Evolutionary conservation across 2,797 vertebrate species (phyloP).

Genomic region (Xenopus petersii): DNA sequence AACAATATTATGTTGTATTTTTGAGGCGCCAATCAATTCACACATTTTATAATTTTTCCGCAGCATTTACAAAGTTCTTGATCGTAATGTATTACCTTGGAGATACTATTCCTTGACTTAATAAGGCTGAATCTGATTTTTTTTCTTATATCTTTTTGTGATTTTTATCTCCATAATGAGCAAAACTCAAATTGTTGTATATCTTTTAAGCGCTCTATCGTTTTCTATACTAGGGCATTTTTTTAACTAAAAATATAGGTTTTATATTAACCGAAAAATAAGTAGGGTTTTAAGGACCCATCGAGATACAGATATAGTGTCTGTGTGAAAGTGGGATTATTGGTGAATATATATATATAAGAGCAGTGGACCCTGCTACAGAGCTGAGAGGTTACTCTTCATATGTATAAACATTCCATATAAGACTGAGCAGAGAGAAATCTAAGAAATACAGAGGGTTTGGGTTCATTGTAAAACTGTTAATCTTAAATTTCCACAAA

Average conservation of each 20-base stretch:
- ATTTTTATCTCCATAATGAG: neutral
- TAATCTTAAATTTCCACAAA: conserved; percentile 78
- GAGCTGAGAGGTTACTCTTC: neutral
- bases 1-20: conserved; percentile 7
- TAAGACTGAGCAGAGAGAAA: conserved; percentile 29
- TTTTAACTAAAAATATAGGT: no score
- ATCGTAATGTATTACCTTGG: neutral
- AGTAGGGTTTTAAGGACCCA: no score
- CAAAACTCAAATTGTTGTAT: no score
- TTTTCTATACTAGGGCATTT: no score
- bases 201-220: no score
- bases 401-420: neutral
- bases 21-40: neutral
- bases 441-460: conserved; percentile 41
- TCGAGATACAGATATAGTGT: no score
- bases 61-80: neutral
- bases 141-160: neutral
- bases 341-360: no score
- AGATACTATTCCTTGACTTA: neutral
- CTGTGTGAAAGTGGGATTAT: no score
- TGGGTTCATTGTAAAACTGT: conserved; percentile 71
- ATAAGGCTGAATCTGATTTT: neutral
- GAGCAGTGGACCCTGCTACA: neutral
- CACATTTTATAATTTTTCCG: neutral
- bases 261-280: no score